Percentiles rank a stretch among this genome's conserved stretches.
Evolutionary conservation across 2,888 invertebrate species (phyloP).

Genomic region (Apodemia mormo): DNA sequence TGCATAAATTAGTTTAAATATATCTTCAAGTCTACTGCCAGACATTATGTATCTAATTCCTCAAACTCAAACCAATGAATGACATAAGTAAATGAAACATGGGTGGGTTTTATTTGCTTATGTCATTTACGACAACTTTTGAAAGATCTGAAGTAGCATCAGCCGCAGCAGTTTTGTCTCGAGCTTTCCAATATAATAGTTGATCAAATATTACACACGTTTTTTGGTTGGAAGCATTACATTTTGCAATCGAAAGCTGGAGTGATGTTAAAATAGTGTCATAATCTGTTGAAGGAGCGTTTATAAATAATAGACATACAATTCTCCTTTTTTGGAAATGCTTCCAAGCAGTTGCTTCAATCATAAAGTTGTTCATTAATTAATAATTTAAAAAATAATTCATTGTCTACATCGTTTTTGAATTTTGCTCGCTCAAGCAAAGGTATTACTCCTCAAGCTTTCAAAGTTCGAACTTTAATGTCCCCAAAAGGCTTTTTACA

Average conservation of each 20-base stretch:
- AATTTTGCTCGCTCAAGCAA: no score
- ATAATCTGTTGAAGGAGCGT: constrained; percentile 45
- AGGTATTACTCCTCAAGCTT: no score
- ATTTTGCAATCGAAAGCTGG: constrained; percentile 33
- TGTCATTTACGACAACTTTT: constrained; percentile 30
- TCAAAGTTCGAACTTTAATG: no score
- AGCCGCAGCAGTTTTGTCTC: constrained; percentile 41
- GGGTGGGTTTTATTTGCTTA: no score
- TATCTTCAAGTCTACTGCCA: constrained; percentile 55
- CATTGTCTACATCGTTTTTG: no score
- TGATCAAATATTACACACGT: constrained; percentile 47
- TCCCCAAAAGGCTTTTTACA: no score
- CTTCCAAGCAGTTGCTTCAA: constrained; percentile 34
- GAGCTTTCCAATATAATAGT: constrained; percentile 42
- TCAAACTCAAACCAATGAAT: constrained; percentile 50
- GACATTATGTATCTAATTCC: constrained; percentile 41
- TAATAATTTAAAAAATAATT: no score
- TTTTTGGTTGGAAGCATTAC: constrained; percentile 32
- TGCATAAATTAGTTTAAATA: constrained; percentile 40
- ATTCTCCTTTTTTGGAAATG: constrained; percentile 42
- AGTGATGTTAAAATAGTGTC: constrained; percentile 46
- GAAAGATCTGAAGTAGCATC: constrained; percentile 25
- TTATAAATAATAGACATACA: constrained; percentile 45
- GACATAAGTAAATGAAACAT: constrained; percentile 47
- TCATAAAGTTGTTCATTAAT: no score